Base-by-base conservation (phyloP, 2,113 vertebrate genomes). In the Anser cygnoides region DNA sequence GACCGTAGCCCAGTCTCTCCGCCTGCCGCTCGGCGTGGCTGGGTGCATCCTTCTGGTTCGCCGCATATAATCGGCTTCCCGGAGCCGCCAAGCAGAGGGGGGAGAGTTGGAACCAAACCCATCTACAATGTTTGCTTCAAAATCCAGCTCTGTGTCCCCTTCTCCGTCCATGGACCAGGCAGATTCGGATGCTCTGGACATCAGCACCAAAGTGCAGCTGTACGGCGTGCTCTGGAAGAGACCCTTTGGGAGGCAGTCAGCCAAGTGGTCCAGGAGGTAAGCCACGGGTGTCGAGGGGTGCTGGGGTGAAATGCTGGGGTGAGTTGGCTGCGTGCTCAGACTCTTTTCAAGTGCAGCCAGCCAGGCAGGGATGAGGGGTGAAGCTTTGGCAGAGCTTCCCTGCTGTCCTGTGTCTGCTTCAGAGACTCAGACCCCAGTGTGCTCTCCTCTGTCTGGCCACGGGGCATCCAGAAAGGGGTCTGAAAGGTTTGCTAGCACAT, bases 201-300 rank as follows among this genome's bases (percentile, higher is more conserved):
- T 99, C 98, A 99, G 99, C 98, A 99, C 99, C 96, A 99, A 99
- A 97, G 99, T 99, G 98, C 99, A 99, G 98, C 98, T 99, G 66
- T 98, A 99, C 1, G 99, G 99, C 0, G 98, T 99, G 54, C 98
- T 99, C 97, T 99, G 99, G 99, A 99, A 99, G 97, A 98, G 99
- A 97, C 99, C 99, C 11, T 99, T 99, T 1, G 99, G 99, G 94
- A 98, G 99, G 33, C 98, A 98, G 4, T 99, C 99, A 0, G 98
- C 99, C 96, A 99, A 99, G 89, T 99, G 99, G 99, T 99, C 99
- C 86, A 98, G 98, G 96, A 99, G 99, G 99, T 99, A 98, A 98
- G 97, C 4, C 28, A 16, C 31, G 4, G 35, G 5, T 2, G 15
- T 68, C 15, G 67, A 44, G 75, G 78, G 83, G 31, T 75, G 79